Base-by-base conservation (phyloP, 2,797 vertebrate species). In the Chrosomus eos region DNA sequence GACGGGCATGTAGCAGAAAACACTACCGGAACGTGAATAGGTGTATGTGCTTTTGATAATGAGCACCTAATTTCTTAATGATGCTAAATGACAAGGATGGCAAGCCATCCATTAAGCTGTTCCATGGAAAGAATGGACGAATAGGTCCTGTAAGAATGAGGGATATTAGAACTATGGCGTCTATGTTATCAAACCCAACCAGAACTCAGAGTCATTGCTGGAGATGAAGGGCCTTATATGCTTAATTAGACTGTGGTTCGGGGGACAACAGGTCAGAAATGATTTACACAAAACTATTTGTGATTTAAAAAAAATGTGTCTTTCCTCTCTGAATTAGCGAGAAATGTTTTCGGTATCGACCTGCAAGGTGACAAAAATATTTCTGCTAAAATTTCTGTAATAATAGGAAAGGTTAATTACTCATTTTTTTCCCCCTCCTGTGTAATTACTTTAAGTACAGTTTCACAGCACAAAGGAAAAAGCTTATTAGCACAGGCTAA, bases 31-130 rank as follows among this genome's bases (percentile, higher is more conserved):
- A 82, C 13, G 55, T 73, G 75, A 84, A 86, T 31, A 82, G 74
- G 71, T 82, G 60, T 80, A 85, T 85, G 82, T 79, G 53, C 62
- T 86, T 80, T 82, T 87, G 67, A 87, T 88, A 76, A 85, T 38
- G 81, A 87, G 53, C 19, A 73, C 70, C 66, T 72, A 80, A 82
- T 86, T 88, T 85, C 68, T 66, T 68, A 74, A 87, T 81, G 79
- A 87, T 81, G 78, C 80, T 84, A 87, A 88, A 87, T 89, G 85
- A 82, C 83, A 80, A 84, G 74, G 73, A 85, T 51, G 81, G 26
- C 68, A 82, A 79, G 66, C 79, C 66, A 88, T 88, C 81, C 64
- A 40, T 87, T 85, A 87, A 36, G 60, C 53, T 86, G 40, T 86
- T 89, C 60, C 74, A 45, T 31, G 14, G 60, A 26, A 38, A 81